A percentile compares a stretch with the other conserved stretches of the same genome.
phyloP scores from a whole-genome alignment of 2,797 vertebrate genomes.

The Oreonectes daqikongensis region DNA sequence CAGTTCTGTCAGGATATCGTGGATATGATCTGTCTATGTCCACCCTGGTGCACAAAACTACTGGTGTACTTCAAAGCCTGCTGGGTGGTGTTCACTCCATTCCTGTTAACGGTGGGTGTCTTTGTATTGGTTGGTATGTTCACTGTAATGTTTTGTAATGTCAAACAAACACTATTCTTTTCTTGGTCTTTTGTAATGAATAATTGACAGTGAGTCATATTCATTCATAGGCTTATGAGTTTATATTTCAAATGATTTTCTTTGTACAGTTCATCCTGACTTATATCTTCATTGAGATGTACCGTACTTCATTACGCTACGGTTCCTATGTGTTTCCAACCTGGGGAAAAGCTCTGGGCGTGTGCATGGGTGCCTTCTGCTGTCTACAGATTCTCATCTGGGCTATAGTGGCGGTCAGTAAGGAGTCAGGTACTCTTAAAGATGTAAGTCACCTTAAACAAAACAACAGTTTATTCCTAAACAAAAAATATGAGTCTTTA shows the following conservation, averaged over 20 bases:
- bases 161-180: too few relatives aligned
- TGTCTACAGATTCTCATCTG: conserved; percentile 84
- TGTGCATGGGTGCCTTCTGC: conserved; percentile 79
- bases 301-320: conserved; percentile 74
- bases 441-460: conserved; percentile 73
- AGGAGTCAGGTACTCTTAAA: conserved; percentile 78
- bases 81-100: conserved; percentile 81
- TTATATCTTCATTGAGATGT: conserved; percentile 85
- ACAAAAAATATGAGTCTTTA: not conserved
- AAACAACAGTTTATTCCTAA: not conserved
- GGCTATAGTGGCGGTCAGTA: conserved; percentile 77
- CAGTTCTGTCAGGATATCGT: conserved; percentile 85
- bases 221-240: too few relatives aligned
- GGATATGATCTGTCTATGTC: conserved; percentile 81
- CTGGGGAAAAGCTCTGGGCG: conserved; percentile 81
- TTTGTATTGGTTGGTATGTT: not conserved
- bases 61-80: conserved; percentile 84
- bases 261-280: conserved; percentile 77
- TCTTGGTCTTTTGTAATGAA: too few relatives aligned
- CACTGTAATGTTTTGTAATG: too few relatives aligned
- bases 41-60: conserved; percentile 80
- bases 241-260: conserved; percentile 27
- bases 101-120: conserved; percentile 79
- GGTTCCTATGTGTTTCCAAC: conserved; percentile 77
- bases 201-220: too few relatives aligned